Base-by-base conservation (phyloP, 2,797 vertebrate species). In the Rhinophrynus dorsalis region DNA sequence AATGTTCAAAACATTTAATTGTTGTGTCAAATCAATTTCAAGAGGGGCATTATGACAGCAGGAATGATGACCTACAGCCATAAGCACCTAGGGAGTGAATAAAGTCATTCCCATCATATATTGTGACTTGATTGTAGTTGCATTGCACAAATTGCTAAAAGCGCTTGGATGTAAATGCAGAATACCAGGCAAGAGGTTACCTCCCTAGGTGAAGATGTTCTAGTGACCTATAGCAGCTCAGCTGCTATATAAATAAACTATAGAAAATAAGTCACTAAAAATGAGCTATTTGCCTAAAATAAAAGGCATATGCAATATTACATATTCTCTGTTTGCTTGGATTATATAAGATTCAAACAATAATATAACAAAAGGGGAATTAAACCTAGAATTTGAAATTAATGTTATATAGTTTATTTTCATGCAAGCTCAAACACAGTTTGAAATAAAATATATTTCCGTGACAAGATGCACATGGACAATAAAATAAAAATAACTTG, bases 1-100 rank as follows among this genome's bases (percentile, higher is more conserved):
- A 78, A 58, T 12, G 52, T 51, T 75, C 15, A 38, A 79, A 75
- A 5, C 35, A 44, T 68, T 74, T 68, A 2, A 26, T 78, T 75
- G 33, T 77, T 75, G 54, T 54, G 27, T 17, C 26, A 60, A 75
- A 62, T 13, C 1, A 62, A 24, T 61, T 67, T 80, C 21, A 72
- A 38, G 26, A 33, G 18, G 32, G 27, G 68, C 47, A 67, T n/a
- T n/a, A n/a, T n/a, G n/a, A n/a, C 29, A 76, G 42, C 38, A 56
- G 70, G 23, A 76, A 56, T 79, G 23, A 24, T 26, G 64, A 3
- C 13, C 17, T 26, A 74, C 45, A 58, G 44, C 2, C 42, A 35
- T 17, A 51, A 40, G 1, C 13, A 2, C 62, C 17, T 50, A 29
- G 45, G 3, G 48, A 75, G 6, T 0, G 45, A 67, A 11, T 8